These are phyloP conservation scores for Teleiodes luculella DNA, from an alignment of 2,888 invertebrate species.

Conservation along the genomic window DNA sequence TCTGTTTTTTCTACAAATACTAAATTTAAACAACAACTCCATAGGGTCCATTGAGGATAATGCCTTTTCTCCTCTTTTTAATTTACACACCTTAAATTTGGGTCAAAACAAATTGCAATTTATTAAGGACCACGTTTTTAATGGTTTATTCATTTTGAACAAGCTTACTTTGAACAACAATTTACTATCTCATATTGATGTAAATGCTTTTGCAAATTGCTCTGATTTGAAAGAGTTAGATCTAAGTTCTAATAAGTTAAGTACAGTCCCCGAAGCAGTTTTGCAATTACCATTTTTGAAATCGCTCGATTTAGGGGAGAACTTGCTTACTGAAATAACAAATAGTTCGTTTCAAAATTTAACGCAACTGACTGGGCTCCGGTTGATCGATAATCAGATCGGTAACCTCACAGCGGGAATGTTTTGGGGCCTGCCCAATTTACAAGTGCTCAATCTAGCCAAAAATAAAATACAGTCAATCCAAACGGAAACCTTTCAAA, in stretches of 20 bases:
- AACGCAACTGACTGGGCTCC: conserved; percentile 90
- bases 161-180: conserved; percentile 92
- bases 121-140: conserved; percentile 88
- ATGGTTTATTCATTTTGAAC: conserved; percentile 89
- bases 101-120: conserved; percentile 91
- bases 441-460: conserved; percentile 92
- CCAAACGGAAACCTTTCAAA: conserved; percentile 90
- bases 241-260: conserved; percentile 90
- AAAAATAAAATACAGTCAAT: conserved; percentile 93
- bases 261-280: conserved; percentile 90
- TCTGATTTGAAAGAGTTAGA: conserved; percentile 93
- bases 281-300: conserved; percentile 90
- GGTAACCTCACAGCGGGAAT: conserved; percentile 91
- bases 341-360: conserved; percentile 92
- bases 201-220: conserved; percentile 91
- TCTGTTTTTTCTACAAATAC: conserved; percentile 90
- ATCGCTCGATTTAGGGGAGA: conserved; percentile 94
- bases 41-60: conserved; percentile 91
- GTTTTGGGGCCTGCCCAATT: conserved; percentile 89
- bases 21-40: conserved; percentile 90
- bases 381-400: conserved; percentile 93
- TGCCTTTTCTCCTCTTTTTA: conserved; percentile 91
- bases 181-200: conserved; percentile 85
- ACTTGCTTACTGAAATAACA: conserved; percentile 88
- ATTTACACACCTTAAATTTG: conserved; percentile 92